These are phyloP conservation scores for Encarsia formosa DNA, from an alignment of 2,888 invertebrate species.

Conservation along the genomic window DNA sequence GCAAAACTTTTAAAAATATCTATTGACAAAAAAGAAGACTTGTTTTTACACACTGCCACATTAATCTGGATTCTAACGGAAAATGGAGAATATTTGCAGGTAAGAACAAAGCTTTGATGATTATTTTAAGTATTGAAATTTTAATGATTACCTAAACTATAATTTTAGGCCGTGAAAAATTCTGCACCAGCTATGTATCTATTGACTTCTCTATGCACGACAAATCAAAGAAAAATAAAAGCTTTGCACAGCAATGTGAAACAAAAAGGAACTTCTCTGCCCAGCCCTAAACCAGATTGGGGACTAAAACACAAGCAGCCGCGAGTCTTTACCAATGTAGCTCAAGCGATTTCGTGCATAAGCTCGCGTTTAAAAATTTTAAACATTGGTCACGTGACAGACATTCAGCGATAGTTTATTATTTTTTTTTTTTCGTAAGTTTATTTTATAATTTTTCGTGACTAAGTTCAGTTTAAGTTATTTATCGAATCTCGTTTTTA, in stretches of 20 bases:
- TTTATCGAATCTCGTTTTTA: no score
- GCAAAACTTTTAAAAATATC: constrained; percentile 57
- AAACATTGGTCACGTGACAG: background rate
- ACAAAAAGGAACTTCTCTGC: constrained; percentile 27
- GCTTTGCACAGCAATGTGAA: constrained; percentile 2
- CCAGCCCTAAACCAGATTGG: constrained; percentile 39
- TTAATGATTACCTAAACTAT: background rate
- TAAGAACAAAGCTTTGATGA: constrained; percentile 1
- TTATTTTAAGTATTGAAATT: background rate
- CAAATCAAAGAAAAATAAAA: constrained; percentile 25
- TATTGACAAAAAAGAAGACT: constrained; percentile 30
- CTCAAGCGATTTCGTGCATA: constrained; percentile 20
- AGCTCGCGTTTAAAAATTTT: constrained; percentile 20
- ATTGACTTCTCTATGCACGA: constrained; percentile 13
- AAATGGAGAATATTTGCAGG: constrained; percentile 32
- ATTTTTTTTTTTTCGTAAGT: constrained; percentile 5
- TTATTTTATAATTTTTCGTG: no score
- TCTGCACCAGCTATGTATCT: constrained; percentile 20
- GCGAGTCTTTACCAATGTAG: constrained; percentile 17
- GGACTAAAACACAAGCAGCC: constrained; percentile 32
- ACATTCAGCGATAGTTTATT: constrained; percentile 16
- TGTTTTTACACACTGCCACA: constrained; percentile 39
- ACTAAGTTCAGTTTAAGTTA: no score
- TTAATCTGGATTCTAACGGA: constrained; percentile 40
- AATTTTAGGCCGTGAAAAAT: constrained; percentile 16